Percentiles rank a stretch among this genome's conserved stretches.
Conservation (phyloP, 2,797 vertebrate species). For the Aldrovandia affinis region DNA sequence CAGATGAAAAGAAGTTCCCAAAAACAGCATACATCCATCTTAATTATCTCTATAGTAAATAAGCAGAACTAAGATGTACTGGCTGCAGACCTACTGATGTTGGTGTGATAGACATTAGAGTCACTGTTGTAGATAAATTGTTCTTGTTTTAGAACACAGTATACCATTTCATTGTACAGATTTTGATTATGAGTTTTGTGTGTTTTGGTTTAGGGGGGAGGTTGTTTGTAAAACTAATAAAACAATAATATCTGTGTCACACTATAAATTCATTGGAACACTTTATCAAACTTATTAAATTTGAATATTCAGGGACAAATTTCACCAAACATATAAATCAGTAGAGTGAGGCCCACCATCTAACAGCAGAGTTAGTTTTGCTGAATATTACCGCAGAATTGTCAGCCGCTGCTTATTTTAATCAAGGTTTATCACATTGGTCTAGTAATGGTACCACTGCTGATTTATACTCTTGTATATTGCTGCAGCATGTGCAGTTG, state of each 20-base stretch:
- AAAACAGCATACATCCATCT: constrained; percentile 47
- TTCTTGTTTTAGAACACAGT: constrained; percentile 73
- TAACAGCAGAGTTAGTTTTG: not conserved
- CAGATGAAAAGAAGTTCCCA: not conserved
- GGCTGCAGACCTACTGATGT: constrained; percentile 53
- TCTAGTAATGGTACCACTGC: not conserved
- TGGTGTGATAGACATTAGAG: constrained; percentile 56
- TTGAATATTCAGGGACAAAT: constrained; percentile 39
- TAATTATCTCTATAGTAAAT: constrained; percentile 50
- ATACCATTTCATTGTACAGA: constrained; percentile 73
- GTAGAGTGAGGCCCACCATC: not conserved
- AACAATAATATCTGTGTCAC: constrained; percentile 58
- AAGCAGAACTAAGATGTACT: constrained; percentile 55
- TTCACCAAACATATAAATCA: constrained; percentile 31
- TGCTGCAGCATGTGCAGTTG: no score
- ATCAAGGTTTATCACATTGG: not conserved
- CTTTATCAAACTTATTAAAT: constrained; percentile 21
- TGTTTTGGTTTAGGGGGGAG: constrained; percentile 77
- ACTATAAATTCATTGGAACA: constrained; percentile 24
- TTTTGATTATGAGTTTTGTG: constrained; percentile 77
- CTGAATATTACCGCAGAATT: not conserved
- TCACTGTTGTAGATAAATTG: constrained; percentile 77
- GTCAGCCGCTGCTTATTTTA: not conserved
- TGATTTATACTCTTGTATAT: not conserved
- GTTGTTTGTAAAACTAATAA: constrained; percentile 73